These are phyloP conservation scores for Drosophila orosa DNA, from an alignment of 1,140 invertebrate genomes.

Conservation along the genomic window DNA sequence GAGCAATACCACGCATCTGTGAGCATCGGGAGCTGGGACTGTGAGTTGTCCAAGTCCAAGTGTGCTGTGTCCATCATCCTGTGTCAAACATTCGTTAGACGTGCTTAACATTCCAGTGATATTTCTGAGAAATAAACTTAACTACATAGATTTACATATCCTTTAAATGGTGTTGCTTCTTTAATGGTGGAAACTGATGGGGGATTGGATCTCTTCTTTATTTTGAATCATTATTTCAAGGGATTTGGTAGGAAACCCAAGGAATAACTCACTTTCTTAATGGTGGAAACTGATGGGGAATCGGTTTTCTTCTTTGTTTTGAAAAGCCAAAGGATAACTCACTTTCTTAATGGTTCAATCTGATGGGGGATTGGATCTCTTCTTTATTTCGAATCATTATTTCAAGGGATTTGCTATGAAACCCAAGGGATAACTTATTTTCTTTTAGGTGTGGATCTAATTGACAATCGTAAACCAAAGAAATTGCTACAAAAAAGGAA, in stretches of 20 bases:
- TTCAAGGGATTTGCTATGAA: neutral
- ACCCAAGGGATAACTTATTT: neutral
- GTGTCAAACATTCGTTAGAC: slow-evolving; percentile 26
- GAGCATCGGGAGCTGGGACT: slow-evolving; percentile 8
- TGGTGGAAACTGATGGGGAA: neutral
- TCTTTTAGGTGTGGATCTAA: neutral
- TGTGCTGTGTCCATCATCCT: slow-evolving; percentile 19
- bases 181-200: slow-evolving; percentile 2
- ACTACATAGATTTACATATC: slow-evolving; percentile 31
- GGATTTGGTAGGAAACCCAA: neutral
- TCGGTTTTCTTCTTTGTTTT: slow-evolving; percentile 6
- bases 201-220: slow-evolving; percentile 4
- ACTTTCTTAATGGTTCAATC: slow-evolving; percentile 1
- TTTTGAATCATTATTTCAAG: neutral
- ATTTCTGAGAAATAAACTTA: slow-evolving; percentile 68
- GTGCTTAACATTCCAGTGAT: slow-evolving; percentile 60
- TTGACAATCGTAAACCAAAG: neutral
- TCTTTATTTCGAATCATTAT: neutral
- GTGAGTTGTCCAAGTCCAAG: neutral
- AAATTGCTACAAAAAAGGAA: neutral
- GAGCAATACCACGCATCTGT: slow-evolving; percentile 77
- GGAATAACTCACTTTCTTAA: neutral
- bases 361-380: neutral
- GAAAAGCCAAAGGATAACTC: neutral
- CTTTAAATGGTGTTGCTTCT: neutral